Percentiles rank a stretch among this genome's conserved stretches.
Evolutionary conservation across 2,888 invertebrate genomes (phyloP).

Genomic region (Conops quadrifasciatus): DNA sequence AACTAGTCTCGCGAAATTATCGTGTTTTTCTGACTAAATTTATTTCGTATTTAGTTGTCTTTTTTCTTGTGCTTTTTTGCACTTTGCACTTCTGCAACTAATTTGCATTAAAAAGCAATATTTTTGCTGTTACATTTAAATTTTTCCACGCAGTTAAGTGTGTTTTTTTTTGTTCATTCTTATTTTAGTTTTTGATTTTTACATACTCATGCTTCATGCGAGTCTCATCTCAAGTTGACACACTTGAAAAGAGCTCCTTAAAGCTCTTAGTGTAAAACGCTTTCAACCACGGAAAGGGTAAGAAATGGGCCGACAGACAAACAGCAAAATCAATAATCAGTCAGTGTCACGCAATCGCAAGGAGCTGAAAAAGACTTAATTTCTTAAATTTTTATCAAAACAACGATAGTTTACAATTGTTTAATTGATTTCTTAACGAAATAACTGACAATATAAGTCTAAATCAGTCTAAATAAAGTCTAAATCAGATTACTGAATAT

Average conservation of each 20-base stretch:
- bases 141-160: not conserved
- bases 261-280: slow-evolving; percentile 18
- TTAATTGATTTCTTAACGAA: too few relatives aligned
- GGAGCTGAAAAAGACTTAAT: too few relatives aligned
- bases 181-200: not conserved
- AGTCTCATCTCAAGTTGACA: slow-evolving; percentile 20
- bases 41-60: not conserved
- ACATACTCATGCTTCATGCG: slow-evolving; percentile 11
- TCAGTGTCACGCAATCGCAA: too few relatives aligned
- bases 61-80: too few relatives aligned
- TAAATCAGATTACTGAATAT: too few relatives aligned
- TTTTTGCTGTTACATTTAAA: not conserved
- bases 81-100: not conserved
- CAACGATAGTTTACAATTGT: not conserved
- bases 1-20: not conserved
- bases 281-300: not conserved
- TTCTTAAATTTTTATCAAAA: slow-evolving; percentile 2
- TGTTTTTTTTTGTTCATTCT: not conserved
- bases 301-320: not conserved
- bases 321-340: not conserved
- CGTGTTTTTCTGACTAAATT: too few relatives aligned
- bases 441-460: too few relatives aligned
- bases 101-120: slow-evolving; percentile 8
- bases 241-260: not conserved
- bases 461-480: too few relatives aligned